Base-by-base conservation (phyloP, 2,797 vertebrate genomes). In the Morelia viridis region DNA sequence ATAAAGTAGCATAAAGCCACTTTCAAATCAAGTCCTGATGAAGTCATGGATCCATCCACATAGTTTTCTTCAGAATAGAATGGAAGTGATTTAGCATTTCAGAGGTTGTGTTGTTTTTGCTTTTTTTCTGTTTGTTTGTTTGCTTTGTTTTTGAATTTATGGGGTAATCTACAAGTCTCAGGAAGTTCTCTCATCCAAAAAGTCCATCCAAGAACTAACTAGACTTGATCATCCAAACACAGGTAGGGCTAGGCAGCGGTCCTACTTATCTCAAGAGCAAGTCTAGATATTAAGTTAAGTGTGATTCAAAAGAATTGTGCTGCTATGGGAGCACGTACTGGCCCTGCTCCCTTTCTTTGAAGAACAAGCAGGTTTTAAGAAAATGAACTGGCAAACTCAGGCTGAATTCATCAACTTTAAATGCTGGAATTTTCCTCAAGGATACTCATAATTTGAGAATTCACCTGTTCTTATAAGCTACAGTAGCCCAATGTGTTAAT, bases 401-500 rank as follows among this genome's bases (percentile, higher is more conserved):
- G 85, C 90, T 88, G 85, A 56, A 31, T 92, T 92, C 87, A 22
- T 86, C 28, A 53, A 13, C 80, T 15, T 7, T 85, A 94, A 87
- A 65, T 84, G 87, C 41, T 64, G 71, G 89, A 89, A 90, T 68
- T 90, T 28, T 92, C 92, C 87, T 92, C 60, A 61, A 93, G 35
- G 2, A 22, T 0, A 0, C 65, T 93, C 84, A 90, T 92, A 90
- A 92, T 85, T 88, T 80, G 87, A 87, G 89, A 94, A 87, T 6
- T 85, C 13, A 84, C 35, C 24, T 6, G 3, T 91, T 10, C 22
- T 92, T 56, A 19, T 80, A 92, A 46, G 76, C 50, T 19, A 50
- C 35, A 89, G 91, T 92, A 94, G 89, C 61, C 41, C 26, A 89
- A 71, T 91, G 91, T 19, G 0, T 71, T 94, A 91, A 94, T 92